Base-by-base conservation (phyloP, 2,888 invertebrate species). In the Strigamia maritima region DNA sequence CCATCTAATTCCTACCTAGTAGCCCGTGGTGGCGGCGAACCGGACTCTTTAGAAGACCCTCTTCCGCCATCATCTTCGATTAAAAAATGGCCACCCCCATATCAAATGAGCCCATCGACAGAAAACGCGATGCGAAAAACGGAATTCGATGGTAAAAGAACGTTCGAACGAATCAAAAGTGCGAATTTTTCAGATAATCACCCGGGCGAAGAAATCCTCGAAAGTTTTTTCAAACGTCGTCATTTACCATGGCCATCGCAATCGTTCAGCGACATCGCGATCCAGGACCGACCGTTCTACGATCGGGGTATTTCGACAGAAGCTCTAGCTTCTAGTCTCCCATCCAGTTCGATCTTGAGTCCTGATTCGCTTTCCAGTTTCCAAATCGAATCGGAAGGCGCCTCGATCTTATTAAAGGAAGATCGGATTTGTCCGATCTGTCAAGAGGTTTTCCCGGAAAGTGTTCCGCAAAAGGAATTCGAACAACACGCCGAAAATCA, bases 371-470 rank as follows among this genome's bases (percentile, higher is more conserved):
- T 75, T n/a, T 22, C 76, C 3, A 75, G 76, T 40, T 40, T 24
- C 35, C 16, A 75, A 2, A 4, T 19, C 1, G 38, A 75, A 4
- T 12, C 22, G 22, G 76, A 75, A 12, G 75, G 12, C 10, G n/a
- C 26, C 14, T 77, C 77, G 12, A n/a, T 31, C 3, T 54, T 40
- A 7, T 19, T 22, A 8, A 75, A 80, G 14, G 80, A 79, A 19
- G 80, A 80, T 12, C 19, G 80, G 44, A 79, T 80, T 24, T 80
- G 80, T 44, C 80, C 80, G 7, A 79, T 80, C 35, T 80, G 80
- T 74, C 70, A 78, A 28, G 74, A 35, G 2, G 80, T 79, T 7
- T 80, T 80, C 40, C 80, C 80, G 10, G 76, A 74, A 26, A 28
- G 44, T 19, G 28, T 80, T 76, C 80, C 80, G 10, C 78, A 79